These are phyloP conservation scores for Columba janthina DNA, from an alignment of 2,113 vertebrate species.

Conservation along the genomic window DNA sequence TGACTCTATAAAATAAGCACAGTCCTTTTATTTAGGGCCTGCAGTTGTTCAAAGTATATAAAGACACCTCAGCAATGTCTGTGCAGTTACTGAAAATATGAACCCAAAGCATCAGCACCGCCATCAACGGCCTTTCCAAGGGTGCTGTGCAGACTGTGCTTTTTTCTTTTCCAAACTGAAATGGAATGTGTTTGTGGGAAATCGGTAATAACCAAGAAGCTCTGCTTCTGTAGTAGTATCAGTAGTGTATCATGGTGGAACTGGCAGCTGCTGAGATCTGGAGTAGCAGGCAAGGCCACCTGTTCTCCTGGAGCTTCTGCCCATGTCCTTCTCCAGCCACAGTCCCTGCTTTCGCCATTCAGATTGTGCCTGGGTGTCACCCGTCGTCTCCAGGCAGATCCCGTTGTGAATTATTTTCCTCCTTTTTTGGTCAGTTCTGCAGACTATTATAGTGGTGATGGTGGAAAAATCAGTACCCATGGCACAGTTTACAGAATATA, in stretches of 20 bases:
- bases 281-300: rapidly evolving
- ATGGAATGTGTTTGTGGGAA: neutral
- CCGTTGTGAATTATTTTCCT: neutral
- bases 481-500: neutral
- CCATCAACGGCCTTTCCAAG: neutral
- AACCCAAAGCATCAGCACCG: neutral
- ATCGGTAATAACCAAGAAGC: neutral
- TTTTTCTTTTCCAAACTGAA: neutral
- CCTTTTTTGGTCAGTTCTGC: neutral
- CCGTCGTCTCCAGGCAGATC: neutral
- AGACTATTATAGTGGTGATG: neutral
- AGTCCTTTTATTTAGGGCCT: neutral
- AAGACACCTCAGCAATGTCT: neutral
- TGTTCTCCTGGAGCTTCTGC: neutral
- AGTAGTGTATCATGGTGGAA: neutral
- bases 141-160: neutral
- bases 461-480: neutral
- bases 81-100: neutral
- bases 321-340: neutral
- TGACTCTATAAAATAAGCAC: neutral
- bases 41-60: neutral
- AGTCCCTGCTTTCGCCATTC: neutral
- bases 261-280: neutral
- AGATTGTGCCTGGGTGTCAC: neutral
- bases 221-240: neutral